Base-by-base conservation (phyloP, 2,888 invertebrate genomes). In the Melieria picta region DNA sequence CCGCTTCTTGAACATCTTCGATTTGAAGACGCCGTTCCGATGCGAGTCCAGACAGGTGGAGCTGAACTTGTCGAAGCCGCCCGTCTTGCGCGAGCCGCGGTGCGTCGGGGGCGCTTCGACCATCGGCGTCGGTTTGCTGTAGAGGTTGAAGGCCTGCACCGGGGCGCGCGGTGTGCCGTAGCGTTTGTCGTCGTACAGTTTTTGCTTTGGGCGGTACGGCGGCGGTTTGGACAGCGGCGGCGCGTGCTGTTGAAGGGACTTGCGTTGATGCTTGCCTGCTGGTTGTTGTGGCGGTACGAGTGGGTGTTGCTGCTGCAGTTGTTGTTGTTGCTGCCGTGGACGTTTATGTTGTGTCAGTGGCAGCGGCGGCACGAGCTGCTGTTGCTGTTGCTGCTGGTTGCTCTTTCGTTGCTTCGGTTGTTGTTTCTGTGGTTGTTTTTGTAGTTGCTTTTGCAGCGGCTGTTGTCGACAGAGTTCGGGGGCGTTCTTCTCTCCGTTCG, bases 1-100 rank as follows among this genome's bases (percentile, higher is more conserved):
- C 13, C 74, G 72, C 50, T 76, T 73, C 48, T 69, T 73, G 4
- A 63, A 60, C 7, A 74, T 13, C 5, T 69, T 69, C 3, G 57
- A n/a, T 50, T 68, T 71, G 30, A 2, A 30, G 30, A 30, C 30
- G 3, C 30, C 30, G 5, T 71, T 62, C 42, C 46, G 43, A 2
- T 30, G 45, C 16, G 30, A 42, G 45, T 43, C 60, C 6, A n/a
- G 13, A 9, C 43, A 46, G 11, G 13, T 30, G 52, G 16, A 52
- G 43, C 42, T 4, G 13, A 13, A 11, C 16, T 30, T 30, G 30
- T 30, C 30, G 30, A 30, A 30, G 30, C 30, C 30, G 30, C 30
- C 30, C 30, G 30, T 30, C 30, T 30, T 30, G 30, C 30, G 30
- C 30, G 30, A 30, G 30, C 2, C 30, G 30, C 30, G 30, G 30